Percentiles rank a stretch among this genome's conserved stretches.
phyloP scores from a whole-genome alignment of 23 tunicate genomes.

The Phallusia fumigata region DNA sequence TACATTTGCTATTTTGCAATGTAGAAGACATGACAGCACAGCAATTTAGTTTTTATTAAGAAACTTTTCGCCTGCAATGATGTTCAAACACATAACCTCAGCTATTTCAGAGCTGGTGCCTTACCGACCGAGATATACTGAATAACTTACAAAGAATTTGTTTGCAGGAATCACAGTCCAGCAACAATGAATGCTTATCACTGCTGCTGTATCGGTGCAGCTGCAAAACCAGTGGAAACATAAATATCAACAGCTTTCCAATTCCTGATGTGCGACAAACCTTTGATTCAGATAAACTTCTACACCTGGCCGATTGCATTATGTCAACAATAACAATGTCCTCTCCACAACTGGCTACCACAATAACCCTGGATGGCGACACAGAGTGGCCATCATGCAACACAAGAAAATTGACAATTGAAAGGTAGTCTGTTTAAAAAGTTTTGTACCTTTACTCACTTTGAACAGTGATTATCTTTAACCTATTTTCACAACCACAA shows the following conservation, averaged over 20 bases:
- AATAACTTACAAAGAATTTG: not conserved
- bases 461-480: too few relatives aligned
- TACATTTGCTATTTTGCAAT: too few relatives aligned
- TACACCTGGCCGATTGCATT: conserved; percentile 32
- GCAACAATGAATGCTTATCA: conserved; percentile 77
- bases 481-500: too few relatives aligned
- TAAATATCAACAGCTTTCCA: conserved; percentile 30
- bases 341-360: conserved; percentile 53
- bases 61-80: too few relatives aligned
- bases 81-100: too few relatives aligned
- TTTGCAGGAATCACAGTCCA: conserved; percentile 45
- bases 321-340: conserved; percentile 51
- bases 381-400: conserved; percentile 66
- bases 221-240: conserved; percentile 74
- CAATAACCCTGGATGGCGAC: conserved; percentile 66
- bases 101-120: too few relatives aligned
- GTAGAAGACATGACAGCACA: too few relatives aligned
- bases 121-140: too few relatives aligned
- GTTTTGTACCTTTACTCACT: too few relatives aligned
- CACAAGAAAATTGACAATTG: conserved; percentile 71
- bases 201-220: conserved; percentile 76
- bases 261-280: conserved; percentile 60
- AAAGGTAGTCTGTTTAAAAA: conserved; percentile 38
- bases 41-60: too few relatives aligned
- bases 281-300: conserved; percentile 67